Evolutionary conservation across 2,797 vertebrate species (phyloP).

Genomic region (Myotis myotis): DNA sequence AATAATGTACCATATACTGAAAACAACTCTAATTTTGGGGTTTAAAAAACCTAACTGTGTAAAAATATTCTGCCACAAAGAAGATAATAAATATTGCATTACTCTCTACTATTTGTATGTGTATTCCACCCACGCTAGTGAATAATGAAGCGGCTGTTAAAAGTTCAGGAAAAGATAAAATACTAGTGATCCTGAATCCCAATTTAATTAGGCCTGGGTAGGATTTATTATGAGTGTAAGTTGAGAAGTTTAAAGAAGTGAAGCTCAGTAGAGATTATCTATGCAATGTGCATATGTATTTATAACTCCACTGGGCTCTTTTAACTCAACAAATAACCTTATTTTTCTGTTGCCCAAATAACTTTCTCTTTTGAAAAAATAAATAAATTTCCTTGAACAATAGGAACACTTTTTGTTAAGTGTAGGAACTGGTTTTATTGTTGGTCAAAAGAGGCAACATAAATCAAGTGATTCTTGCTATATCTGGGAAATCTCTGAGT

Average conservation of each 20-base stretch:
- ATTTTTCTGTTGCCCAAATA: slow-evolving; percentile 56
- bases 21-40: slow-evolving; percentile 27
- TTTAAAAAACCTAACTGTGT: slow-evolving; percentile 6
- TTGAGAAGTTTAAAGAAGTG: slow-evolving; percentile 42
- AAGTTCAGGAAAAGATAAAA: slow-evolving; percentile 69
- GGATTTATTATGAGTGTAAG: slow-evolving; percentile 58
- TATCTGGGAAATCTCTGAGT: background rate
- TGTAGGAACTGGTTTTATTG: background rate
- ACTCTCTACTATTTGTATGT: slow-evolving; percentile 49
- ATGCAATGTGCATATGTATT: slow-evolving; percentile 59
- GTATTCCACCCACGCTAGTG: slow-evolving; percentile 39
- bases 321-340: slow-evolving; percentile 65
- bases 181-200: slow-evolving; percentile 58
- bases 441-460: slow-evolving; percentile 37
- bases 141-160: slow-evolving; percentile 65
- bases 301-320: slow-evolving; percentile 65
- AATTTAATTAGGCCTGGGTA: slow-evolving; percentile 69
- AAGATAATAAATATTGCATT: slow-evolving; percentile 64
- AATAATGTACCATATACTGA: background rate
- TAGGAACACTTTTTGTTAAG: slow-evolving; percentile 53
- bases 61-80: slow-evolving; percentile 54
- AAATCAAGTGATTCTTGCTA: slow-evolving; percentile 50
- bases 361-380: slow-evolving; percentile 50
- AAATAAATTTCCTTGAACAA: slow-evolving; percentile 56
- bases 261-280: slow-evolving; percentile 60